Percentiles rank a stretch among this genome's conserved stretches.
These are phyloP conservation scores for Hanleya hanleyi DNA, from an alignment of 2,888 invertebrate genomes.

Conservation along the genomic window DNA sequence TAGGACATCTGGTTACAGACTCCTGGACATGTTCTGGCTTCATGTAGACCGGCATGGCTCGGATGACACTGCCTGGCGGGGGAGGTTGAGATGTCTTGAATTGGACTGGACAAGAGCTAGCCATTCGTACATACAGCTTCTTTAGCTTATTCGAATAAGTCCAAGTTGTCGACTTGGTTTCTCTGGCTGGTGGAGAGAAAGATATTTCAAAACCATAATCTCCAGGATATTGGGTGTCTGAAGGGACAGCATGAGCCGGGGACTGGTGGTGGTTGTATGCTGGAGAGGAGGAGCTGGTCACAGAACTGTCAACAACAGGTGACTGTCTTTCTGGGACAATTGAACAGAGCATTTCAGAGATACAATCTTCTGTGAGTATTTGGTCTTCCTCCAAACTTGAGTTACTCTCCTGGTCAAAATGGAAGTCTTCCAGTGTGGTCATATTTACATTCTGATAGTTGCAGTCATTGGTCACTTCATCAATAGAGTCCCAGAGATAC, in stretches of 20 bases:
- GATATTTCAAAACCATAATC: constrained; percentile 71
- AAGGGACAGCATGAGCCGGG: constrained; percentile 30
- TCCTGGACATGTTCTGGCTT: constrained; percentile 80
- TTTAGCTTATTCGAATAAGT: constrained; percentile 78
- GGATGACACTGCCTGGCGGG: constrained; percentile 75
- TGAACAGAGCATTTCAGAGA: too few species aligned
- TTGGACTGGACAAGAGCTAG: constrained; percentile 80
- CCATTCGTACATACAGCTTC: constrained; percentile 72
- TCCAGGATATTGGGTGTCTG: constrained; percentile 71
- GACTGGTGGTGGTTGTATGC: background rate
- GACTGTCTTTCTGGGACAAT: too few species aligned
- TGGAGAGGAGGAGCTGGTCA: too few species aligned
- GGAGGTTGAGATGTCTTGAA: constrained; percentile 78
- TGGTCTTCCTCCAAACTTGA: too few species aligned
- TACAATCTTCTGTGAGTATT: too few species aligned
- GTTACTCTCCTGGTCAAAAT: too few species aligned
- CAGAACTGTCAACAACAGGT: too few species aligned
- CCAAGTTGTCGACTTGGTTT: constrained; percentile 73
- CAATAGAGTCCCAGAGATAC: too few species aligned
- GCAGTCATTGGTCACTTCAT: background rate
- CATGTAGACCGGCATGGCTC: constrained; percentile 81
- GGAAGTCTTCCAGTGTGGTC: too few species aligned
- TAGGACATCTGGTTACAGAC: constrained; percentile 81
- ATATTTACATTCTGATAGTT: too few species aligned
- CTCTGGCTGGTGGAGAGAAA: constrained; percentile 71